A percentile compares a stretch with the other conserved stretches of the same genome.
These are phyloP conservation scores for Cherax quadricarinatus DNA, from an alignment of 1,140 invertebrate species.

Conservation along the genomic window DNA sequence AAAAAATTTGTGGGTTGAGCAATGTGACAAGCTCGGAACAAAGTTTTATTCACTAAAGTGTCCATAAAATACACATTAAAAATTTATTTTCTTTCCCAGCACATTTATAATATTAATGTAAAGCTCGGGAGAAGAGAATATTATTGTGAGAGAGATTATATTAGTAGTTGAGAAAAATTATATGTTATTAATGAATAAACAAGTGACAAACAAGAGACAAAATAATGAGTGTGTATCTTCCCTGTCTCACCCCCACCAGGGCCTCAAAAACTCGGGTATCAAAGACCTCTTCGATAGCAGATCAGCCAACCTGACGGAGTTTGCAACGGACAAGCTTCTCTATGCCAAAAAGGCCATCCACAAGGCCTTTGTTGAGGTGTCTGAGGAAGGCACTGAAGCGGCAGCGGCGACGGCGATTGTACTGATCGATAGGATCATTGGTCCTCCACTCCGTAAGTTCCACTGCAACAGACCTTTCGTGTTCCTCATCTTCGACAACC, in stretches of 20 bases:
- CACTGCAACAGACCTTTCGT: slow-evolving; percentile 60
- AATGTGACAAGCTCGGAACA: no score
- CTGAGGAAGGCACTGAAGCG: slow-evolving; percentile 85
- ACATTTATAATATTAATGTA: no score
- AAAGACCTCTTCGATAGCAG: slow-evolving; percentile 80
- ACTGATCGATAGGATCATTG: not conserved
- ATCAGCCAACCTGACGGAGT: slow-evolving; percentile 80
- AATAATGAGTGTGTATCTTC: no score
- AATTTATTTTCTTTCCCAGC: no score
- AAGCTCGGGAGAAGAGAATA: no score
- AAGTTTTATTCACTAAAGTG: no score
- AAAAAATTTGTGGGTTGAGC: no score
- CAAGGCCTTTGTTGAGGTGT: slow-evolving; percentile 81
- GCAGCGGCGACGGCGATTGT: slow-evolving; percentile 81
- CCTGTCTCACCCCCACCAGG: slow-evolving; percentile 4
- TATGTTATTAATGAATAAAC: no score
- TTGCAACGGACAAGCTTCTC: slow-evolving; percentile 56
- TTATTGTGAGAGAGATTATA: no score
- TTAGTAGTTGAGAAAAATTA: no score
- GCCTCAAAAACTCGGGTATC: slow-evolving; percentile 78
- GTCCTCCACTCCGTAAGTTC: not conserved
- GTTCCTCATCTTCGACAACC: slow-evolving; percentile 62
- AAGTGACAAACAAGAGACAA: no score
- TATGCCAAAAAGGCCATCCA: slow-evolving; percentile 76
- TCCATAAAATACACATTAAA: no score